Conservation (phyloP, 1,140 invertebrate genomes). For the Drosophila sturtevanti region DNA sequence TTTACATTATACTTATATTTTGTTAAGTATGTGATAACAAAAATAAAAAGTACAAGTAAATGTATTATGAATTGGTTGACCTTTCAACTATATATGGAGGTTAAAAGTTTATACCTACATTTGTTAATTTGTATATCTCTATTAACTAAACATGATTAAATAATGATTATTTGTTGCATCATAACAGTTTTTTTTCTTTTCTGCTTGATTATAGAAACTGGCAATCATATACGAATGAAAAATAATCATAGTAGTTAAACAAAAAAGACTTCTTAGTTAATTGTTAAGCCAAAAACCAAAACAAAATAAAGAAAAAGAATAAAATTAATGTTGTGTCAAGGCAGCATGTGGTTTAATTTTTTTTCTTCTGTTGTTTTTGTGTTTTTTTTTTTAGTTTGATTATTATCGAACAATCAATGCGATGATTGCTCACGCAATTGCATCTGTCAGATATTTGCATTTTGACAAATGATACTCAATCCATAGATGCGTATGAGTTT, state of each 20-base stretch:
- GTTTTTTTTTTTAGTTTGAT: constrained; percentile 9
- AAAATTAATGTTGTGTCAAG: constrained; percentile 41
- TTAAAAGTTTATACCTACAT: neutral
- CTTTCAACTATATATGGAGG: neutral
- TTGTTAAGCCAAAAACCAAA: neutral
- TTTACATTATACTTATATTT: neutral
- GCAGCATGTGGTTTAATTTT: constrained; percentile 27
- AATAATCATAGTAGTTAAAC: neutral
- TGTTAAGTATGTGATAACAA: neutral
- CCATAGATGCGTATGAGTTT: constrained; percentile 38
- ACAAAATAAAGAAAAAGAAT: too few species aligned
- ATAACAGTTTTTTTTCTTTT: constrained; percentile 10
- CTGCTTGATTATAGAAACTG: constrained; percentile 7
- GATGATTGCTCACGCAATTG: constrained; percentile 35
- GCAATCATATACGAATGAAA: neutral
- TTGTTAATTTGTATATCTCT: constrained; percentile 3
- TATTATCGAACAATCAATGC: constrained; percentile 35
- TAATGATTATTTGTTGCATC: constrained; percentile 27
- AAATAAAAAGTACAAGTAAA: neutral
- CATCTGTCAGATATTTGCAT: constrained; percentile 37
- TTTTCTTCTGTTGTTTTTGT: neutral
- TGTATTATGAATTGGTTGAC: neutral
- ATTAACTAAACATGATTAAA: constrained; percentile 28
- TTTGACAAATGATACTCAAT: constrained; percentile 47
- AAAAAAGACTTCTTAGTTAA: neutral